phyloP scores from a whole-genome alignment of 2,797 vertebrate genomes.

The Mormyrus hasselquistii region DNA sequence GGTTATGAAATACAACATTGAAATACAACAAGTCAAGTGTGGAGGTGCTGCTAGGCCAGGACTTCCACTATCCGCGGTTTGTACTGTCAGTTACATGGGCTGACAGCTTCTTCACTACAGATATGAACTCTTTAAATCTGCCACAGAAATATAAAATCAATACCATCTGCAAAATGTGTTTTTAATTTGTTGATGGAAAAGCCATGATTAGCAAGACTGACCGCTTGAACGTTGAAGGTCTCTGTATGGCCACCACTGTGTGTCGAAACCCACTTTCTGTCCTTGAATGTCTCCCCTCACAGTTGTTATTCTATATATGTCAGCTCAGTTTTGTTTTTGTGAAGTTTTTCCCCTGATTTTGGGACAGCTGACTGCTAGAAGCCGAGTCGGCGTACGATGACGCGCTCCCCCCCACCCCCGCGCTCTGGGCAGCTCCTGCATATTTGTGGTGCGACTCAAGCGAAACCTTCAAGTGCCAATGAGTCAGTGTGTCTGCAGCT shows the following conservation, averaged over 20 bases:
- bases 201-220: neutral
- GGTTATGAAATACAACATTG: neutral
- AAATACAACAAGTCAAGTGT: neutral
- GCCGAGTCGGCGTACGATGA: neutral
- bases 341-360: neutral
- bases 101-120: neutral
- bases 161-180: neutral
- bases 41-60: neutral
- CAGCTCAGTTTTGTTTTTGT: neutral
- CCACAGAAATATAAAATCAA: neutral
- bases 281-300: neutral
- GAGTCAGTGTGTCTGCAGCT: constrained; percentile 65
- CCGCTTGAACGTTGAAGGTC: neutral
- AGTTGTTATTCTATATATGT: neutral
- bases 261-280: neutral
- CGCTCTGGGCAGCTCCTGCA: constrained; percentile 64
- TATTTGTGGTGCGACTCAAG: constrained; percentile 64
- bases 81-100: neutral
- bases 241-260: neutral
- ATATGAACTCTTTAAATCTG: neutral
- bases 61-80: neutral
- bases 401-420: constrained; percentile 50
- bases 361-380: neutral
- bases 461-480: constrained; percentile 53
- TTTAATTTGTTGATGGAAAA: neutral